Conservation (phyloP, 1,140 invertebrate species). For the Hylaeus volcanicus region DNA sequence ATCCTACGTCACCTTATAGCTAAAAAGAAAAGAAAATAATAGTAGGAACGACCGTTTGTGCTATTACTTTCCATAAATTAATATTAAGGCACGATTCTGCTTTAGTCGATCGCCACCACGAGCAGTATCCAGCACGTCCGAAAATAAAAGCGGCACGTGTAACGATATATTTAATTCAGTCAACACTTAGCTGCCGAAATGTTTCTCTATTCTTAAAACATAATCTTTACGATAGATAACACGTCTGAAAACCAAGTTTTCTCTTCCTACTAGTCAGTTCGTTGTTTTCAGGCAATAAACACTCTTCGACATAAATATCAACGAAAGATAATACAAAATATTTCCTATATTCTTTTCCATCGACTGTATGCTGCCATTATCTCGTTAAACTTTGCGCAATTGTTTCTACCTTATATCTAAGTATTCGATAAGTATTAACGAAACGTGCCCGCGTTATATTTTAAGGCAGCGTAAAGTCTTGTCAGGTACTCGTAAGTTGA, state of each 20-base stretch:
- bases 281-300: neutral
- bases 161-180: slow-evolving; percentile 3
- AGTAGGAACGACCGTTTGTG: neutral
- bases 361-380: neutral
- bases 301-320: neutral
- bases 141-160: neutral
- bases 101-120: too few species aligned
- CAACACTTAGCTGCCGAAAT: neutral
- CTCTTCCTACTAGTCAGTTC: neutral
- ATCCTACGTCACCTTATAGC: neutral
- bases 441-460: slow-evolving; percentile 61
- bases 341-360: neutral
- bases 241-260: neutral
- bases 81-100: slow-evolving; percentile 1
- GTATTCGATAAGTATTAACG: neutral
- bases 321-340: neutral
- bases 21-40: neutral
- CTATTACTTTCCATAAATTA: neutral
- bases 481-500: slow-evolving; percentile 84
- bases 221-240: neutral
- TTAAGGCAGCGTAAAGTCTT: slow-evolving; percentile 89
- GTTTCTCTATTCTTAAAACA: slow-evolving; percentile 2
- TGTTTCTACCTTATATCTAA: neutral
- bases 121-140: neutral
- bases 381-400: neutral